Evolutionary conservation across 2,888 invertebrate genomes (phyloP).

Genomic region (Ctenicera cuprea): DNA sequence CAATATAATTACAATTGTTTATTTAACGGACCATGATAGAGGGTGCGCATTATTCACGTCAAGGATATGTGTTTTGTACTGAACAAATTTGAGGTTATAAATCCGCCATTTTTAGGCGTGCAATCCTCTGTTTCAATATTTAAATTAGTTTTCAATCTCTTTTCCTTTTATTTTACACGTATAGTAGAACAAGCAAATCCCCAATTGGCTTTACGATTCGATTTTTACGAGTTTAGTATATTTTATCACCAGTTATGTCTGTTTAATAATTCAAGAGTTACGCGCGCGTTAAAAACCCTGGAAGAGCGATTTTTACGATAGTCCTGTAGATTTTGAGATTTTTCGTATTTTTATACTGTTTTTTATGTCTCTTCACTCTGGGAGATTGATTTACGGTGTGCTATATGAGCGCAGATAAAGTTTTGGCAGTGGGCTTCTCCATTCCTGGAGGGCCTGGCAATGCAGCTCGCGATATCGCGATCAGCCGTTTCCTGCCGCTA

Average conservation of each 20-base stretch:
- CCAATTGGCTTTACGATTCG: background rate
- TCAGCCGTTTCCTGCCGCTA: slow-evolving; percentile 43
- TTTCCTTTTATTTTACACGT: background rate
- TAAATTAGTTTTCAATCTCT: background rate
- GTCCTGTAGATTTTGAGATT: slow-evolving; percentile 24
- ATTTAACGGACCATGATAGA: background rate
- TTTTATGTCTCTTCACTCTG: slow-evolving; percentile 30
- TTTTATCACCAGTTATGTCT: slow-evolving; percentile 9
- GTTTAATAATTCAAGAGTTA: slow-evolving; percentile 23
- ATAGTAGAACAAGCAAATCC: slow-evolving; percentile 1
- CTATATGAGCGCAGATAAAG: slow-evolving; percentile 38
- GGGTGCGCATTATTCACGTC: too few species aligned
- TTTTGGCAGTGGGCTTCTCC: slow-evolving; percentile 37
- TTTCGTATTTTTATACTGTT: slow-evolving; percentile 31
- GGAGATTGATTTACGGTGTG: slow-evolving; percentile 38
- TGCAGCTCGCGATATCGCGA: slow-evolving; percentile 42
- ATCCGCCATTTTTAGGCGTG: background rate
- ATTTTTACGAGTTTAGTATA: slow-evolving; percentile 12
- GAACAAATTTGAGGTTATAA: too few species aligned
- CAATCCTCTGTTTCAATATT: background rate
- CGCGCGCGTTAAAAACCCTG: slow-evolving; percentile 8
- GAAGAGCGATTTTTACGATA: slow-evolving; percentile 28
- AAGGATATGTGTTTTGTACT: too few species aligned
- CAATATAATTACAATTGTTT: background rate
- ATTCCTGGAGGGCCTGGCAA: slow-evolving; percentile 35